These are phyloP conservation scores for Unio delphinus DNA, from an alignment of 2,888 invertebrate species.

Conservation along the genomic window DNA sequence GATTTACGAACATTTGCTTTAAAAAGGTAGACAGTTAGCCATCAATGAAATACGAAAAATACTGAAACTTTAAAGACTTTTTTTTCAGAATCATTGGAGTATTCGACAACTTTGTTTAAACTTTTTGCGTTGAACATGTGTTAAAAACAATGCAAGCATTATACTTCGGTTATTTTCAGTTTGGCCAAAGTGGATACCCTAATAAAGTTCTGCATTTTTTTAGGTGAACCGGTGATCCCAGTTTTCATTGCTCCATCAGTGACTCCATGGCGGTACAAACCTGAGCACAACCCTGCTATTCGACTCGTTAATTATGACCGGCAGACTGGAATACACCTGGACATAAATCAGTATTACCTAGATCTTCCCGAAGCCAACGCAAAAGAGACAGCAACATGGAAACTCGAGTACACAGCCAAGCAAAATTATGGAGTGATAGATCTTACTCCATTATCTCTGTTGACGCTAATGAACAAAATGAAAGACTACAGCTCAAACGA, in stretches of 20 bases:
- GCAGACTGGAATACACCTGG: constrained; percentile 78
- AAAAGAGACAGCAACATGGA: constrained; percentile 84
- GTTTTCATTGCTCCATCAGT: constrained; percentile 89
- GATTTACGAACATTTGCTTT: too few relatives aligned
- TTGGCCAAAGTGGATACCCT: too few relatives aligned
- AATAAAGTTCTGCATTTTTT: constrained; percentile 2
- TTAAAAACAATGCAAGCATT: too few relatives aligned
- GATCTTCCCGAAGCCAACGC: constrained; percentile 79
- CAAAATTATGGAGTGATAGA: constrained; percentile 84
- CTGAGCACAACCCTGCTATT: constrained; percentile 86
- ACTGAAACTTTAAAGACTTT: too few relatives aligned
- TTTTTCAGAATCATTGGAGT: too few relatives aligned
- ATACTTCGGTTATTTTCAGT: too few relatives aligned
- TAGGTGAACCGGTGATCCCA: constrained; percentile 85
- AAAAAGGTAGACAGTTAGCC: too few relatives aligned
- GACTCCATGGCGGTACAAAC: constrained; percentile 83
- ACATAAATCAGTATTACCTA: constrained; percentile 91
- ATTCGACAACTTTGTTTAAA: too few relatives aligned
- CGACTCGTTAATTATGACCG: constrained; percentile 92
- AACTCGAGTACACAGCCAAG: constrained; percentile 86
- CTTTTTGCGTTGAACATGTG: too few relatives aligned
- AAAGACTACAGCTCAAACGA: constrained; percentile 10
- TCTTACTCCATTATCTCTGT: constrained; percentile 84
- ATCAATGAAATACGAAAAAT: too few relatives aligned
- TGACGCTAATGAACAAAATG: constrained; percentile 75